Conservation (phyloP, 2,797 vertebrate genomes). For the Tangara arthus region DNA sequence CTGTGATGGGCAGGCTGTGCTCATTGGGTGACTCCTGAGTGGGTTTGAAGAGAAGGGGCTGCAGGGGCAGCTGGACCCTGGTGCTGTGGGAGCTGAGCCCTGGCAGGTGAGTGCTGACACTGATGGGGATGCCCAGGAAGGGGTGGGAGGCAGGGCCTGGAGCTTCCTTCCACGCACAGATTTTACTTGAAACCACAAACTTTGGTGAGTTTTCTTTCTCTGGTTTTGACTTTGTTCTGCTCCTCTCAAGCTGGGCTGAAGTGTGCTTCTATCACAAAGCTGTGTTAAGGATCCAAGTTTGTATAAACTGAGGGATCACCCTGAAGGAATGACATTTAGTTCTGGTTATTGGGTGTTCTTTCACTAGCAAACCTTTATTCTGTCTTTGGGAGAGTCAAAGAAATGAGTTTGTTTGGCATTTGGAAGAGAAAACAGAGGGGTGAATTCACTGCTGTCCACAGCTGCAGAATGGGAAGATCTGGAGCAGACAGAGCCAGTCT, state of each 20-base stretch:
- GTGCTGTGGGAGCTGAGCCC: too few relatives aligned
- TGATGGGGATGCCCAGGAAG: accelerated
- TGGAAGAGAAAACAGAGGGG: not conserved
- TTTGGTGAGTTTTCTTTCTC: not conserved
- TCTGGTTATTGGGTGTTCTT: not conserved
- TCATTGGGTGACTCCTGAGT: not conserved
- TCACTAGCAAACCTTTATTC: accelerated
- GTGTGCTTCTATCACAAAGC: not conserved
- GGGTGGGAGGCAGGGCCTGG: not conserved
- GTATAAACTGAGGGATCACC: not conserved
- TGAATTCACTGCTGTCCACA: not conserved
- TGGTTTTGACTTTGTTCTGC: not conserved
- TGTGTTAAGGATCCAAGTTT: not conserved
- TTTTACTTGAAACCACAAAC: accelerated
- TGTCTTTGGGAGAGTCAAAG: not conserved
- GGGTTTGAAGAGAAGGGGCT: not conserved
- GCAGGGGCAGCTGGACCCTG: accelerated
- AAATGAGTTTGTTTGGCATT: not conserved
- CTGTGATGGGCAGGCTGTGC: not conserved
- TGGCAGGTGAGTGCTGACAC: too few relatives aligned
- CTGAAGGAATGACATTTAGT: not conserved
- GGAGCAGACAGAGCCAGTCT: not conserved
- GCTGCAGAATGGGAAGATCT: not conserved
- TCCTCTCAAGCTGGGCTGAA: not conserved
- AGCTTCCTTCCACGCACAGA: not conserved